Evolutionary conservation across 1,140 invertebrate genomes (phyloP), one percentile per base, ranked within the genome.

Genomic region (Branchinecta lynchi): DNA sequence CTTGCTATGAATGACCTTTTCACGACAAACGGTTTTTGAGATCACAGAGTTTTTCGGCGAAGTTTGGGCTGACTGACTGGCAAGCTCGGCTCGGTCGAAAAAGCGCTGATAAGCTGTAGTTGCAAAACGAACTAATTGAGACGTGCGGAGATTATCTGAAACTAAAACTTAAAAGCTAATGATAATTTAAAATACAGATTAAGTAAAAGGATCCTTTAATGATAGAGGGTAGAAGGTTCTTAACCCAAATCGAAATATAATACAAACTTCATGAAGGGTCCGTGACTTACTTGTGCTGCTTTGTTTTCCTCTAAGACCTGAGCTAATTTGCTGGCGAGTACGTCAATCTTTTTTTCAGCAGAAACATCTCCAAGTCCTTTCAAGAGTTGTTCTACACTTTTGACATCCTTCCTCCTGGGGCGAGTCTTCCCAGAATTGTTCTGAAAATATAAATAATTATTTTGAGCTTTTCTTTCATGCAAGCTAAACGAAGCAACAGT

Each of bases 251-350:
- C n/a, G 46, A 51, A 51, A n/a, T 51, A 51, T 9, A 51, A n/a
- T 51, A 9, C n/a, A 51, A 51, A n/a, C 9, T 9, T 51, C 9
- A n/a, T 9, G 9, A 51, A 51, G 46, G 46, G n/a, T 9, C 9
- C 12, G 6, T 60, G 12, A 60, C 51, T 20, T 3, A 84, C 80
- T 73, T 88, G 86, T 51, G 88, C 74, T 69, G 84, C 84, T 71
- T 84, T 81, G 75, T 87, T 86, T 66, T 90, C 89, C 75, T 92
- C 89, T n/a, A 87, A 81, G 8, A 87, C 78, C 74, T 93, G 88
- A 43, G 84, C 81, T 78, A 90, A 90, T 73, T 88, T 88, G 71
- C 89, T 88, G 74, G 86, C 86, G 69, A 92, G 81, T 9, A 67
- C 43, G 44, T 70, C 44, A 12, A 69, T 32, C 79, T 91, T 92